Base-by-base conservation (phyloP, 2,797 vertebrate genomes). In the Tamandua tetradactyla region DNA sequence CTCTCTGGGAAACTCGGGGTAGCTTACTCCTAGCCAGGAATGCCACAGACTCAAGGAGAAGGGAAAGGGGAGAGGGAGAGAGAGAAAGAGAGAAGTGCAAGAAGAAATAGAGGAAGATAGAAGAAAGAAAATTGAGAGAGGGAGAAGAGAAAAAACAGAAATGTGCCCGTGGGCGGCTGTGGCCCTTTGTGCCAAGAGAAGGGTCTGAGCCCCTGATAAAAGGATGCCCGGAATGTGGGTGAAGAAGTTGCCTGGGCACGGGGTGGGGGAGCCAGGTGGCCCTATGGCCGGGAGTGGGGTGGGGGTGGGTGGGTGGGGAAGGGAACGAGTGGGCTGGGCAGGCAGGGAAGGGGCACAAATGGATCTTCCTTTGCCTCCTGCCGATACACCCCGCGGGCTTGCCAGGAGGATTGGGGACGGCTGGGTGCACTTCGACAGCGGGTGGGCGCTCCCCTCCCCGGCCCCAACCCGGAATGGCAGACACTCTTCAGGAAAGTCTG, bases 131-230 rank as follows among this genome's bases (percentile, higher is more conserved):
- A 7, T 11, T 11, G 4, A 30, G 74, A 61, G 40, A 27, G 84
- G 30, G 23, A 30, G 40, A 32, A 66, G n/a, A 75, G 57, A 44
- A 30, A 57, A 32, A 55, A 55, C 30, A 76, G 71, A 20, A 44
- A 59, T 42, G 52, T 5, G 17, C 30, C 30, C 2, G 0, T 30
- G 32, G 2, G 1, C 15, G 14, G 35, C 61, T 42, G n/a, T 15
- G 37, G n/a, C 62, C 37, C 82, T 52, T 30, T 20, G 22, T 44
- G 32, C 74, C 11, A 23, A 76, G 40, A 85, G 82, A 55, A 44
- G 61, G 4, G 14, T 44, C 71, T 64, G 52, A 42, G 23, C 0
- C 2, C 2, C 44, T n/a, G 57, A 17, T 27, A 30, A 47, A 71
- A 17, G 55, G 18, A 10, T 17, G 7, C 13, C 17, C 11, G 42